phyloP scores from a whole-genome alignment of 2,888 invertebrate genomes.

The Pseudococcus longispinus region DNA sequence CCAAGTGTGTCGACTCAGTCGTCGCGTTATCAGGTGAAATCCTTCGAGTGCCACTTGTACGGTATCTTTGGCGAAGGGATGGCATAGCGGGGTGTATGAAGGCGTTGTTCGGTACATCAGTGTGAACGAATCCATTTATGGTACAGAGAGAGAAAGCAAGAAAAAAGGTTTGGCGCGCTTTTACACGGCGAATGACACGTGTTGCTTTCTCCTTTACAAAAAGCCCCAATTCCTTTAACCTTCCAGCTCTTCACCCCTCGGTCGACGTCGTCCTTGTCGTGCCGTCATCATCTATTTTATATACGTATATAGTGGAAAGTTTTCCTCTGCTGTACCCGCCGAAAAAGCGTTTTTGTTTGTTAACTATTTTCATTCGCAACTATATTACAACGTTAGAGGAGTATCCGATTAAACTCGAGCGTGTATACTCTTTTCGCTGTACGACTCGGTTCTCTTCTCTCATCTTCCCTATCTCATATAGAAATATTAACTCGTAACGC shows the following conservation, averaged over 20 bases:
- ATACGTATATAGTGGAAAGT: not conserved
- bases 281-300: conserved; percentile 15
- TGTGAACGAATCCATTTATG: not conserved
- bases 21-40: not conserved
- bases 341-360: conserved; percentile 22
- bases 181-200: conserved; percentile 33
- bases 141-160: not conserved
- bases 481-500: not conserved
- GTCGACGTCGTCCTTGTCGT: not conserved
- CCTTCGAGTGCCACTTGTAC: not conserved
- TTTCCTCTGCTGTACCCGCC: not conserved
- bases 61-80: not conserved
- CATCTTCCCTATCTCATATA: not conserved
- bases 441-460: not conserved
- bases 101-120: not conserved
- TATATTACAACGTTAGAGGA: not conserved
- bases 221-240: not conserved
- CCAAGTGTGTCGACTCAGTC: not conserved
- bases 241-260: not conserved
- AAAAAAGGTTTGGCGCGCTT: conserved; percentile 5
- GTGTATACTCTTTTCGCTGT: not conserved
- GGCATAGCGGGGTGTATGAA: not conserved
- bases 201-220: conserved; percentile 25
- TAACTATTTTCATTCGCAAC: conserved; percentile 20
- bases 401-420: conserved; percentile 7